Evolutionary conservation across 2,797 vertebrate species (phyloP), one percentile per base, ranked within the genome.

Genomic region (Anguilla pacifica): DNA sequence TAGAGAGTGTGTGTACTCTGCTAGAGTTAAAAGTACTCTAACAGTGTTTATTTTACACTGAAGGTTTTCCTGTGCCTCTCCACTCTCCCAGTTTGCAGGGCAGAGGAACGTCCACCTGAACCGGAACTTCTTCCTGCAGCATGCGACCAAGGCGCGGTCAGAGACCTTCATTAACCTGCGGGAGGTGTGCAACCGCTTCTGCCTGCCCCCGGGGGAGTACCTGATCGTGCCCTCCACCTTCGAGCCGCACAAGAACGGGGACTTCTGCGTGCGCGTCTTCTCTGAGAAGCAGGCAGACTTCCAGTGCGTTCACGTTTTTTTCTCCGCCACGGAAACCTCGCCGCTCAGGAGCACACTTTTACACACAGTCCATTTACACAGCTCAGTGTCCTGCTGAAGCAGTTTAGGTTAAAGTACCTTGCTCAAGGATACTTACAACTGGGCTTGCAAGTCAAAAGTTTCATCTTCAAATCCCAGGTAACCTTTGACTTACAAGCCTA

Each of bases 121-220:
- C 92, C 96, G 91, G 88, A 96, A 95, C 88, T 98, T 96, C 90
- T 98, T 98, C 92, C 92, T 96, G 92, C 95, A 94, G 0, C 93
- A 97, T 22, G 92, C 95, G 67, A 96, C 97, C 0, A 87, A 92
- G 0, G 97, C 97, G 55, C 96, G 93, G 13, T 98, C 97, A 0
- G 97, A 98, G 81, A 97, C 96, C 53, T 98, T 96, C 91, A 95
- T 97, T 94, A 97, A 97, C 92, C 96, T 97, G 57, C 93, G 97
- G 0, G 97, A 98, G 85, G 97, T 97, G 64, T 94, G 97, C 91
- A 97, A 95, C 90, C 94, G 97, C 6, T 97, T 97, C 92, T 92
- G 92, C 86, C 96, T 98, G 51, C 96, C 96, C 0, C 95, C 97
- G 0, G 97, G 97, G 0, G 96, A 97, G 86, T 98, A 98, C 11